Conservation (phyloP, 2,797 vertebrate species). For the Pagetopsis macropterus region DNA sequence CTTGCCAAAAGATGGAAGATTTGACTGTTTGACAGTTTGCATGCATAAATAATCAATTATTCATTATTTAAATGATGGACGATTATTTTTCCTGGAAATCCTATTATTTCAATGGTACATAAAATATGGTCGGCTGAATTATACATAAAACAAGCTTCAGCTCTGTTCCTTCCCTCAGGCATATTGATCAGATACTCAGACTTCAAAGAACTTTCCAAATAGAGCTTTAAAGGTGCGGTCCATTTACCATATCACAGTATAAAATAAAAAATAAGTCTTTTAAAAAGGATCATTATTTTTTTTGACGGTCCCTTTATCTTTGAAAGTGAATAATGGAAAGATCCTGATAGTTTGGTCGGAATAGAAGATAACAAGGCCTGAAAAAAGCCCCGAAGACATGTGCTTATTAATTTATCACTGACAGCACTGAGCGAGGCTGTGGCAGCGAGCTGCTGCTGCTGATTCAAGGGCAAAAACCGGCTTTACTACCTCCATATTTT, state of each 20-base stretch:
- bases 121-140: not conserved
- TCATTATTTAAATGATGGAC: accelerated
- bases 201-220: slow-evolving; percentile 3
- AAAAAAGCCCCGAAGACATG: slow-evolving; percentile 59
- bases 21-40: not conserved
- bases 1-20: not conserved
- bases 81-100: not conserved
- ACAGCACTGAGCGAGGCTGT: slow-evolving; percentile 59
- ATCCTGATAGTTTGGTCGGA: slow-evolving; percentile 5
- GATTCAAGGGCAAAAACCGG: slow-evolving; percentile 55
- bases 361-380: slow-evolving; percentile 44
- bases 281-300: not conserved
- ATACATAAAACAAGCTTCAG: not conserved
- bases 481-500: slow-evolving; percentile 16
- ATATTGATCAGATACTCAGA: not conserved
- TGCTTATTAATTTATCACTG: slow-evolving; percentile 74
- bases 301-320: not conserved
- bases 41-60: not conserved
- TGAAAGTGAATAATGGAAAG: slow-evolving; percentile 10
- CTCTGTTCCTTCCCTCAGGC: not conserved
- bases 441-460: slow-evolving; percentile 34
- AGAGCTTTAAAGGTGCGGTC: not conserved
- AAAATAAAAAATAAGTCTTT: not conserved
- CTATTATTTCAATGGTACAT: not conserved
- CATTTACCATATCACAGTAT: not conserved